Evolutionary conservation across 1,140 invertebrate species (phyloP), one percentile per base, ranked within the genome.

Genomic region (Probaryconus sp.): DNA sequence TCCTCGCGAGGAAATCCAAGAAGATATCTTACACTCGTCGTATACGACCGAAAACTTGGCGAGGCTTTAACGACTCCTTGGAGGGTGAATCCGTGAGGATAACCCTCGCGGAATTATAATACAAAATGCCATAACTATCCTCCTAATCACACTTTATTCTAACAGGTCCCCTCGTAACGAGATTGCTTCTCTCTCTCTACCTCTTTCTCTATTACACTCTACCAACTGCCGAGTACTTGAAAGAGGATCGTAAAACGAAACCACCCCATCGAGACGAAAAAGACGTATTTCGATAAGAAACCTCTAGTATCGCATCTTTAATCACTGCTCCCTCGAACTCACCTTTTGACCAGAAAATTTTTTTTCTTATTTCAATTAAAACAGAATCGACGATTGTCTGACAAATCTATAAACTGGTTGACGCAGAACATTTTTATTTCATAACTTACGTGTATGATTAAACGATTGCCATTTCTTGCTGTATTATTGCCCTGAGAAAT

Each of bases 81-180:
- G 83, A 78, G 81, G 74, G 56, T 42, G 55, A 63, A 73, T 71
- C 48, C 68, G 58, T 75, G 67, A 67, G 75, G 64, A 47, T 73
- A 74, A 85, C 81, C 83, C 82, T 84, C 79, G 75, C 78, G 77
- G 77, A 84, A 86, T 86, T 84, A 85, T 85, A 86, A 86, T 85
- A 86, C 81, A 85, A 86, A 85, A 85, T 78, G 81, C 83, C 83
- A 84, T 85, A 86, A 85, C 85, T 86, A 86, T 85, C 82, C 77
- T 82, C 83, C 83, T 86, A 86, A 86, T 86, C 85, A 85, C 82
- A 85, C 84, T 85, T 86, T 85, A 85, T 86, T 86, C 80, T 84
- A 86, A 86, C 83, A 81, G 81, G 81, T 81, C 75, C 80, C 83
- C 78, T 76, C 77, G 79, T 84, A 86, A 85, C 81, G 82, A 85